Conservation (phyloP, 2,113 vertebrate genomes). For the Passerina amoena region DNA sequence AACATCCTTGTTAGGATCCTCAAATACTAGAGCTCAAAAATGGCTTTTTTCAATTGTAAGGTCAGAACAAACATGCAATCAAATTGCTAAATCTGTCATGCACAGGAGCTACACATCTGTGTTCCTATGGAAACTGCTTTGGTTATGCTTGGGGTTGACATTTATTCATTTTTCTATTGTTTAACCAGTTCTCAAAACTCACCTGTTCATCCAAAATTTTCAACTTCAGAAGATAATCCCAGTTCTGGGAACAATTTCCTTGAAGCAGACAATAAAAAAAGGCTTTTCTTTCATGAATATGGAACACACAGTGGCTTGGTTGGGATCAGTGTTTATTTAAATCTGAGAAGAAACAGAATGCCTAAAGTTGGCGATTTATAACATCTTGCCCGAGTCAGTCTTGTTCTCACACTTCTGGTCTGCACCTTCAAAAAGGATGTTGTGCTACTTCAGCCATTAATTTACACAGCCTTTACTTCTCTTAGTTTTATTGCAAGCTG, state of each 20-base stretch:
- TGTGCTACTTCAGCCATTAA: background rate
- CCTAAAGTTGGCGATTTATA: accelerated
- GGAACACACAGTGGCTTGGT: background rate
- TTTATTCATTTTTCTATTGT: slow-evolving; percentile 15
- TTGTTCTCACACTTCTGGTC: background rate
- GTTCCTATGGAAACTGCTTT: slow-evolving; percentile 61
- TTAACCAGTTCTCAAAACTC: background rate
- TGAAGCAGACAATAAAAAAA: background rate
- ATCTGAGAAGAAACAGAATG: background rate
- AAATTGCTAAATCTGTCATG: slow-evolving; percentile 13
- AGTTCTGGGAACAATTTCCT: background rate
- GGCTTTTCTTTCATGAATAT: background rate
- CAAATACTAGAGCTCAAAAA: slow-evolving; percentile 31
- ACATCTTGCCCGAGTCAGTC: background rate
- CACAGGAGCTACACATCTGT: background rate
- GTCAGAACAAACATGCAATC: slow-evolving; percentile 61
- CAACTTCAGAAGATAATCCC: background rate
- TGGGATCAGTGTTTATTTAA: background rate
- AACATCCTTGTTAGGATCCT: slow-evolving; percentile 26
- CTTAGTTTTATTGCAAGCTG: background rate
- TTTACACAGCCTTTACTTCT: background rate
- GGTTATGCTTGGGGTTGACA: background rate
- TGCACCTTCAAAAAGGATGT: background rate
- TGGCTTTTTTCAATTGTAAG: slow-evolving; percentile 8
- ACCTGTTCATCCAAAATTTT: background rate